phyloP scores from a whole-genome alignment of 2,888 invertebrate species.

The Erynnis tages region DNA sequence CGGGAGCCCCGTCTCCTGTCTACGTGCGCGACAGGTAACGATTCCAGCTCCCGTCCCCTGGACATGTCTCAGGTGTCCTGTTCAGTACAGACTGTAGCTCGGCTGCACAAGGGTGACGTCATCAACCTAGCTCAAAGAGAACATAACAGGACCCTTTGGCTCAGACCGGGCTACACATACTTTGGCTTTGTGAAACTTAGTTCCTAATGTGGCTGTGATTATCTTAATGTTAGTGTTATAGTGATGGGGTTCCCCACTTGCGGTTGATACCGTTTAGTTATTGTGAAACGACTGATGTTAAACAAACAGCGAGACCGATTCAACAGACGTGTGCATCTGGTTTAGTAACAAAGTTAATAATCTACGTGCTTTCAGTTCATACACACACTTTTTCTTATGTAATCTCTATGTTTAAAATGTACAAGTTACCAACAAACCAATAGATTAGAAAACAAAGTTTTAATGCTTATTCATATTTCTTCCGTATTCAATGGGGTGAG shows the following conservation, averaged over 20 bases:
- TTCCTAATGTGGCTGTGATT: slow-evolving; percentile 65
- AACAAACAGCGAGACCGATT: no score
- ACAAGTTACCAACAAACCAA: slow-evolving; percentile 16
- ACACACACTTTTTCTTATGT: no score
- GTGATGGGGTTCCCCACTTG: slow-evolving; percentile 25
- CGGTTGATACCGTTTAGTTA: not conserved
- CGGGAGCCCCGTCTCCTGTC: slow-evolving; percentile 48
- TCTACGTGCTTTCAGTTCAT: no score
- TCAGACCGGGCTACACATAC: slow-evolving; percentile 62
- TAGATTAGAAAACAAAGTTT: not conserved
- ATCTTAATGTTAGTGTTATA: slow-evolving; percentile 22
- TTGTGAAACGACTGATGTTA: no score
- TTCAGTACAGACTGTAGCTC: slow-evolving; percentile 58
- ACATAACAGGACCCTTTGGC: slow-evolving; percentile 62
- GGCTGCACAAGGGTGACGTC: slow-evolving; percentile 56
- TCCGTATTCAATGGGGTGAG: not conserved
- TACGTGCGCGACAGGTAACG: slow-evolving; percentile 64
- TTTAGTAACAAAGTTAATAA: no score
- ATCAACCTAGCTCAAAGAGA: slow-evolving; percentile 66
- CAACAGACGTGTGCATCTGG: no score
- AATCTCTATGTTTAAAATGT: no score
- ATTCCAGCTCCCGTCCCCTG: slow-evolving; percentile 48
- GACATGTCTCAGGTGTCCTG: slow-evolving; percentile 66
- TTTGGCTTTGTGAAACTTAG: slow-evolving; percentile 71
- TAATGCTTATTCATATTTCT: not conserved